Evolutionary conservation across 2,888 invertebrate species (phyloP).

Genomic region (Crioceris asparagi): DNA sequence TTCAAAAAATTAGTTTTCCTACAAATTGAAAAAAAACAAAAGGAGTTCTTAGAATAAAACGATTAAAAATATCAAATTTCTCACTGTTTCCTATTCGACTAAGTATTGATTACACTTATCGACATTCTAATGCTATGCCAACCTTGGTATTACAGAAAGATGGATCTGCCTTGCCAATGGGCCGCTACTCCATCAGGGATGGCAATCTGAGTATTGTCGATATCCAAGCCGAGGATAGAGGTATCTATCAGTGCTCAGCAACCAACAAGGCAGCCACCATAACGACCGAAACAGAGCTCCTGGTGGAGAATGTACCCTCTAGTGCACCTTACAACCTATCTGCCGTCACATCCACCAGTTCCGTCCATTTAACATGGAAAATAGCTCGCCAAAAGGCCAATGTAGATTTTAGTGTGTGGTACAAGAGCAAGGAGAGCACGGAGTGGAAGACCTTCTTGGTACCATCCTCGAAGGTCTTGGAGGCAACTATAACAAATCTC

Average conservation of each 20-base stretch:
- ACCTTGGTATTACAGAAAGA: slow-evolving; percentile 50
- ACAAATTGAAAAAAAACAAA: too few species aligned
- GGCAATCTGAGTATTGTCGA: slow-evolving; percentile 76
- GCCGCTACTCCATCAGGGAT: slow-evolving; percentile 54
- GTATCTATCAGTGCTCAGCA: slow-evolving; percentile 72
- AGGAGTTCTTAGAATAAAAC: too few species aligned
- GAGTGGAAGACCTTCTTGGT: slow-evolving; percentile 81
- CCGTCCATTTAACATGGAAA: slow-evolving; percentile 72
- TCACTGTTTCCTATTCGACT: too few species aligned
- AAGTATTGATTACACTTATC: too few species aligned
- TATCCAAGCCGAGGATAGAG: slow-evolving; percentile 77
- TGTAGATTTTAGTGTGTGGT: slow-evolving; percentile 80
- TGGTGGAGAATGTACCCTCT: slow-evolving; percentile 79
- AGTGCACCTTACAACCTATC: slow-evolving; percentile 81
- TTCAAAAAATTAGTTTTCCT: too few species aligned
- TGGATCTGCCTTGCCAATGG: slow-evolving; percentile 56
- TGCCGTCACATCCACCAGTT: slow-evolving; percentile 58
- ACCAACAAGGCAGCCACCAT: slow-evolving; percentile 84
- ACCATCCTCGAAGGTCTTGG: slow-evolving; percentile 57
- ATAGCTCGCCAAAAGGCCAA: slow-evolving; percentile 69
- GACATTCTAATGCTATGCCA: too few species aligned
- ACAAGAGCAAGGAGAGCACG: slow-evolving; percentile 58
- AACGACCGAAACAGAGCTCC: slow-evolving; percentile 64
- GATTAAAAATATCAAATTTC: too few species aligned
- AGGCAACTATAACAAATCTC: slow-evolving; percentile 69